A percentile compares a stretch with the other conserved stretches of the same genome.
Evolutionary conservation across 1,140 invertebrate species (phyloP).

Genomic region (Macrobrachium nipponense): DNA sequence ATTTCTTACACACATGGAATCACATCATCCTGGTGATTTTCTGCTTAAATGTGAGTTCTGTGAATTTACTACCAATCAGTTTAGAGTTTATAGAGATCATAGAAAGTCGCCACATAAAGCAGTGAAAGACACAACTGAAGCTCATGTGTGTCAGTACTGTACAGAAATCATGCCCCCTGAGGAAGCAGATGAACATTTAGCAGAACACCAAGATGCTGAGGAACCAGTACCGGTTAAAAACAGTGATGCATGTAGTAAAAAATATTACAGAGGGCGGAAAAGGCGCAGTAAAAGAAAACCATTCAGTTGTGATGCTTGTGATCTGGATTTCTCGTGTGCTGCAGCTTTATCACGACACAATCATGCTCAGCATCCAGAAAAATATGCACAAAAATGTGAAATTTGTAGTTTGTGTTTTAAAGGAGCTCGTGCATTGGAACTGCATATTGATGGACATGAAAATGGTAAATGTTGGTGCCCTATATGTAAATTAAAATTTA

Average conservation of each 20-base stretch:
- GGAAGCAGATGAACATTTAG: conserved; percentile 40
- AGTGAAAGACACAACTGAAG: not conserved
- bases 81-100: conserved; percentile 25
- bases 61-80: conserved; percentile 36
- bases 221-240: conserved; percentile 21
- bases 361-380: conserved; percentile 37
- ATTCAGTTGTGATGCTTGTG: conserved; percentile 20
- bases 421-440: conserved; percentile 26
- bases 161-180: conserved; percentile 31
- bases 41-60: conserved; percentile 54
- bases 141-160: conserved; percentile 26
- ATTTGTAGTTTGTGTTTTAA: conserved; percentile 47
- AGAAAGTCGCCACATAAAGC: conserved; percentile 28
- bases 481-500: conserved; percentile 42
- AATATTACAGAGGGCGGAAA: not conserved
- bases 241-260: not conserved
- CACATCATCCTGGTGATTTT: conserved; percentile 47
- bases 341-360: conserved; percentile 51
- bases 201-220: conserved; percentile 24
- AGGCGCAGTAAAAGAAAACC: not conserved
- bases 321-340: conserved; percentile 31
- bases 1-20: conserved; percentile 46
- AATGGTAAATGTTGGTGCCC: conserved; percentile 50
- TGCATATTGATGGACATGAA: conserved; percentile 43
- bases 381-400: conserved; percentile 32